Evolutionary conservation across 2,113 vertebrate species (phyloP).

Genomic region (Mugil cephalus): DNA sequence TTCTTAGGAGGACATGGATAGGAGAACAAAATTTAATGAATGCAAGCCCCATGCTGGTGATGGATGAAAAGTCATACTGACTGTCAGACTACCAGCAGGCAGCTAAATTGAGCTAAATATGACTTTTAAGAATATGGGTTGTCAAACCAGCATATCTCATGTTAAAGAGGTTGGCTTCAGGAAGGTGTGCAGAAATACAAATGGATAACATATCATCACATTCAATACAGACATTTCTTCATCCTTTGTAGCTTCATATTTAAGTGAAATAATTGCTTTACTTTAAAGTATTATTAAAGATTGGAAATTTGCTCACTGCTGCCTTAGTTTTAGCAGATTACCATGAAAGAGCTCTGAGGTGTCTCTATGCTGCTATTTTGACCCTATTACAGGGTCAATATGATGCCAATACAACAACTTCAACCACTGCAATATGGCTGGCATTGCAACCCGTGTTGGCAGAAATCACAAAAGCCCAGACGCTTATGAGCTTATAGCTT

Average conservation of each 20-base stretch:
- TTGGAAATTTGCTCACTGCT: constrained; percentile 12
- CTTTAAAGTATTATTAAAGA: constrained; percentile 4
- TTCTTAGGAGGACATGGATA: too few species aligned
- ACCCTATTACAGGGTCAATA: neutral
- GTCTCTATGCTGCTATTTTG: constrained; percentile 16
- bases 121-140: neutral
- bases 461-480: neutral
- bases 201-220: too few species aligned
- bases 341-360: constrained; percentile 29
- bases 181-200: neutral
- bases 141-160: neutral
- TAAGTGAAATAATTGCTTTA: neutral
- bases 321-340: constrained; percentile 31
- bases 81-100: too few species aligned
- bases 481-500: constrained; percentile 7
- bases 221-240: neutral
- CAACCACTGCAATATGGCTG: too few species aligned
- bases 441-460: neutral
- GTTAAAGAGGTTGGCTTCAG: neutral
- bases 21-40: too few species aligned
- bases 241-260: constrained; percentile 5
- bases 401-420: neutral
- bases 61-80: too few species aligned
- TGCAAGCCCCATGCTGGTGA: too few species aligned
- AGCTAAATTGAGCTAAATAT: too few species aligned